Evolutionary conservation across 2,888 invertebrate genomes (phyloP), one percentile per base, ranked within the genome.

Genomic region (Neoitamus cyanurus): DNA sequence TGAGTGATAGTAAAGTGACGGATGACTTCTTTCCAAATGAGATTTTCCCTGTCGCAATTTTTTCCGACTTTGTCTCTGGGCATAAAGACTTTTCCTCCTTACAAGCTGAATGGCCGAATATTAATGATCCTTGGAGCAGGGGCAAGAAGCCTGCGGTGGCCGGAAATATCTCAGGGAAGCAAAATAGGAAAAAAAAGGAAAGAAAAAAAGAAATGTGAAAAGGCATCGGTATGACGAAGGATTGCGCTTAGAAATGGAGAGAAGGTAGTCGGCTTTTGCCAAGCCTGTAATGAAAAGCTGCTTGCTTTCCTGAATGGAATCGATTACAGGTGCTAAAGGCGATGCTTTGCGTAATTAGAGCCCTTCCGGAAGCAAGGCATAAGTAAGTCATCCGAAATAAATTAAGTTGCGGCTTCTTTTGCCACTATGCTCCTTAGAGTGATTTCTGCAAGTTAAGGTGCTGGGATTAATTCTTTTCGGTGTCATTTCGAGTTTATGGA

Each of bases 11-110:
- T 58, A 78, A 78, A 78, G 78, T 78, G 78, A 78, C 78, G 78
- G 78, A 78, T 78, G 78, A 78, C 78, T 78, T 31, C 78, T 78
- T 78, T 48, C 78, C 46, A 78, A 78, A 78, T 46, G 78, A 78
- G 78, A 58, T 78, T 78, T 78, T 78, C 75, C 42, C 42, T 42
- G 37, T 37, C 42, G 20, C 37, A 37, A 28, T 37, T 75, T 75
- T 75, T 75, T 75, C 28, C 42, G 42, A 15, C 75, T 37, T 42
- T 75, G 75, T 75, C 75, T 75, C 75, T 25, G 28, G 75, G 42
- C 42, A 42, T 75, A 75, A 75, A 42, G 75, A 75, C 58, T 58
- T 75, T 75, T 75, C 42, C 75, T 75, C 37, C 37, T 58, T 75
- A 75, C 42, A 37, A 75, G 20, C 37, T 75, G 75, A 73, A 73